Percentiles rank a stretch among this genome's conserved stretches.
Conservation (phyloP, 2,113 vertebrate genomes). For the Corynorhinus townsendii region DNA sequence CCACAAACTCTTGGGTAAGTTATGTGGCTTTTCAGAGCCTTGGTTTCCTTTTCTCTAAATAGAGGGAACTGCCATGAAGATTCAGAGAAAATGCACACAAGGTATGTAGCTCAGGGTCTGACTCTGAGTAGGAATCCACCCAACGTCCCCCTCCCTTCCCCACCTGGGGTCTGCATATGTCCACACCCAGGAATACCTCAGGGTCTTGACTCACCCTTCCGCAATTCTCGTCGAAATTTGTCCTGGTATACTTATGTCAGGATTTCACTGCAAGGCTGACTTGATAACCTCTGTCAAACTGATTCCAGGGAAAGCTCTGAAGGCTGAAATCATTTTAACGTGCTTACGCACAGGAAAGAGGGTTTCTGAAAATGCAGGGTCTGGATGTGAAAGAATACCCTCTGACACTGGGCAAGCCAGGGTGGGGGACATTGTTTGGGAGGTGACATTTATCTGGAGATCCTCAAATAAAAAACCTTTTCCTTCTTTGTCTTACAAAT, state of each 20-base stretch:
- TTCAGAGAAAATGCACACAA: not conserved
- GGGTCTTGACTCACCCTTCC: not conserved
- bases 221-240: not conserved
- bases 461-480: not conserved
- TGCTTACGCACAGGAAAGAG: not conserved
- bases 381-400: not conserved
- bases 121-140: not conserved
- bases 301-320: not conserved
- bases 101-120: not conserved
- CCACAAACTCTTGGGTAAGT: not conserved
- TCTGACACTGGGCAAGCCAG: not conserved
- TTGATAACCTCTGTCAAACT: not conserved
- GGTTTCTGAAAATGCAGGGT: not conserved
- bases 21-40: not conserved
- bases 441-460: not conserved
- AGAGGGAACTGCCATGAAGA: not conserved
- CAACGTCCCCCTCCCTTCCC: not conserved
- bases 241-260: not conserved
- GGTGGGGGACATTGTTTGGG: not conserved
- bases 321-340: not conserved
- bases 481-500: not conserved
- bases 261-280: not conserved
- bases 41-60: not conserved
- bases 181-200: not conserved
- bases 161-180: not conserved